Evolutionary conservation across 2,797 vertebrate genomes (phyloP).

Genomic region (Pangasius krempfi): DNA sequence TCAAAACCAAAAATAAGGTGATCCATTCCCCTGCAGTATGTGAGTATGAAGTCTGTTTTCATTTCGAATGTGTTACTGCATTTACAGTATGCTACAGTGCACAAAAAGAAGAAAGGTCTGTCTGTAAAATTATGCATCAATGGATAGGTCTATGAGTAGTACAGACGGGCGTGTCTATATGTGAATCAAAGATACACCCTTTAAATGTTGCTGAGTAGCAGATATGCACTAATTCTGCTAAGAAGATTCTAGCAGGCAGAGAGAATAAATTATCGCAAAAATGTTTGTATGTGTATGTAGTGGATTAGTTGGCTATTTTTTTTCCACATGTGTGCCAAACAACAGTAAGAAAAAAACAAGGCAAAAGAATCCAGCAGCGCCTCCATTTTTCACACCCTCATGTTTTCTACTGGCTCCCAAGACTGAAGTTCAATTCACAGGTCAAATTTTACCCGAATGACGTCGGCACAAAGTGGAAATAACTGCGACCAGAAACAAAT

Average conservation of each 20-base stretch:
- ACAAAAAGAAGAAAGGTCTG: background rate
- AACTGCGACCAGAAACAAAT: background rate
- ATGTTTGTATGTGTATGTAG: too few relatives aligned
- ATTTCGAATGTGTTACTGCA: background rate
- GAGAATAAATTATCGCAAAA: background rate
- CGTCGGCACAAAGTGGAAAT: background rate
- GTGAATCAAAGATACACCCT: background rate
- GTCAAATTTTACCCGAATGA: background rate
- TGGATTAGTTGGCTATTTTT: too few relatives aligned
- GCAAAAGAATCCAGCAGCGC: background rate
- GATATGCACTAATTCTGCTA: background rate
- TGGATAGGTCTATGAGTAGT: background rate
- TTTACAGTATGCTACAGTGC: background rate
- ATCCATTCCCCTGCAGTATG: slow-evolving; percentile 26
- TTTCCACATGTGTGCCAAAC: too few relatives aligned
- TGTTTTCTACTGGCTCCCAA: background rate
- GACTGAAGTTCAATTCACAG: too few relatives aligned
- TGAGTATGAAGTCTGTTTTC: slow-evolving; percentile 24
- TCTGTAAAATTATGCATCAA: background rate
- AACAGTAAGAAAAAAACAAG: too few relatives aligned
- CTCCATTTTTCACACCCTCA: background rate
- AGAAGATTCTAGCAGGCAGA: background rate
- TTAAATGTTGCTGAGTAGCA: background rate
- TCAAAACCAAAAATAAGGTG: background rate
- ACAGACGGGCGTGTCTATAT: background rate